Conservation (phyloP, 2,113 vertebrate species). For the Puntigrus tetrazona region DNA sequence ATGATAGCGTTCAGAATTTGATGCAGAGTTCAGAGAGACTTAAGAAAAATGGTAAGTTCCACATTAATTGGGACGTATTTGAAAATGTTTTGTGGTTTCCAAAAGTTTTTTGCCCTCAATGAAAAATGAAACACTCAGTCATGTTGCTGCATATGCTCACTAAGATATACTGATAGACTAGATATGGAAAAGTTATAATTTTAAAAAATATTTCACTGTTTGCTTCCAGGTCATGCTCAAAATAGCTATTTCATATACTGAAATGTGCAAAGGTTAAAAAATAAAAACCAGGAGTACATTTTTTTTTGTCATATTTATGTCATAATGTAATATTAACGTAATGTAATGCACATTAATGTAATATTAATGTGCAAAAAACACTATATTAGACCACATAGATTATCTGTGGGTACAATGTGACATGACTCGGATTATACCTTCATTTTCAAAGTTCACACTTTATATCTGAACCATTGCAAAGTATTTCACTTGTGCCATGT, state of each 20-base stretch:
- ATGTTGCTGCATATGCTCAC: not conserved
- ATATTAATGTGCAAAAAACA: not conserved
- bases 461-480: not conserved
- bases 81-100: too few relatives aligned
- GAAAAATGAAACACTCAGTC: not conserved
- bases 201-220: not conserved
- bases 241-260: too few relatives aligned
- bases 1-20: constrained; percentile 74
- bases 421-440: not conserved
- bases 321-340: too few relatives aligned
- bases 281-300: too few relatives aligned
- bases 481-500: not conserved
- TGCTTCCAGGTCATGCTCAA: not conserved
- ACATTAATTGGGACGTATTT: not conserved
- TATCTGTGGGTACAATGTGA: not conserved
- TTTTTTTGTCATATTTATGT: too few relatives aligned
- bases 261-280: too few relatives aligned
- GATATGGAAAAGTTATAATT: not conserved
- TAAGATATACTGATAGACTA: not conserved
- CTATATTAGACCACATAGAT: too few relatives aligned
- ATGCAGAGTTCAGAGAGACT: constrained; percentile 71
- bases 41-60: constrained; percentile 67
- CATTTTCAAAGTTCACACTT: not conserved
- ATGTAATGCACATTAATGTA: too few relatives aligned
- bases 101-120: not conserved